Percentiles rank a stretch among this genome's conserved stretches.
phyloP scores from a whole-genome alignment of 2,113 vertebrate species.

The Empidonax traillii region DNA sequence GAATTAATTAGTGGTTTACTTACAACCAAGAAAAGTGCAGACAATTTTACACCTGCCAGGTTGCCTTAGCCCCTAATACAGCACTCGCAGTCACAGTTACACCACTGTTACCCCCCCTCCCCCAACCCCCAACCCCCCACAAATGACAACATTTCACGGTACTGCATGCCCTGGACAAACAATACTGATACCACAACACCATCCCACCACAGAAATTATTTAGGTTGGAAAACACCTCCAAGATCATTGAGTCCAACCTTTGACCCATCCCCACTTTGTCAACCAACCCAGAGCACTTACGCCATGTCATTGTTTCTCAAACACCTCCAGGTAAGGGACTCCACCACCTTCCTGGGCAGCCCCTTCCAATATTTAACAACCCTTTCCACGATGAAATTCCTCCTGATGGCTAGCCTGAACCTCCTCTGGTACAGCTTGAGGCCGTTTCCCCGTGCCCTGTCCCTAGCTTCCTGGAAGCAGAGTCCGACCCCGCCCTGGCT shows the following conservation, averaged over 20 bases:
- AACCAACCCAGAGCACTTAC: neutral
- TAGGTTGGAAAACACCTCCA: neutral
- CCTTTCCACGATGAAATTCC: neutral
- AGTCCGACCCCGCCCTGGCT: neutral
- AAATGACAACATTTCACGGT: rapidly evolving
- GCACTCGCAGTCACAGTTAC: rapidly evolving
- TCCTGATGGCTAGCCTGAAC: rapidly evolving
- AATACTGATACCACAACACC: rapidly evolving
- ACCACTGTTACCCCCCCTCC: too few species aligned
- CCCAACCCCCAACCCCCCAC: too few species aligned
- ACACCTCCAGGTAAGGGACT: neutral
- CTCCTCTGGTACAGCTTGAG: neutral
- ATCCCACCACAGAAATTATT: neutral
- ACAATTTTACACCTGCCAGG: too few species aligned
- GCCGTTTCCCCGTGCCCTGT: neutral
- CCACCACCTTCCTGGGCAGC: neutral
- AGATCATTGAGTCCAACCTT: neutral
- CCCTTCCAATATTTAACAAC: neutral
- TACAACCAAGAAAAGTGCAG: rapidly evolving
- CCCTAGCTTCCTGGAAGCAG: neutral
- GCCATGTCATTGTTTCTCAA: rapidly evolving
- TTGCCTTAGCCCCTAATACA: neutral
- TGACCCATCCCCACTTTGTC: neutral
- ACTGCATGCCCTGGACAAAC: neutral
- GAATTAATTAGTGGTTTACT: neutral